Percentiles rank a stretch among this genome's conserved stretches.
These are phyloP conservation scores for Lordiphosa mommai DNA, from an alignment of 1,140 invertebrate species.

Conservation along the genomic window DNA sequence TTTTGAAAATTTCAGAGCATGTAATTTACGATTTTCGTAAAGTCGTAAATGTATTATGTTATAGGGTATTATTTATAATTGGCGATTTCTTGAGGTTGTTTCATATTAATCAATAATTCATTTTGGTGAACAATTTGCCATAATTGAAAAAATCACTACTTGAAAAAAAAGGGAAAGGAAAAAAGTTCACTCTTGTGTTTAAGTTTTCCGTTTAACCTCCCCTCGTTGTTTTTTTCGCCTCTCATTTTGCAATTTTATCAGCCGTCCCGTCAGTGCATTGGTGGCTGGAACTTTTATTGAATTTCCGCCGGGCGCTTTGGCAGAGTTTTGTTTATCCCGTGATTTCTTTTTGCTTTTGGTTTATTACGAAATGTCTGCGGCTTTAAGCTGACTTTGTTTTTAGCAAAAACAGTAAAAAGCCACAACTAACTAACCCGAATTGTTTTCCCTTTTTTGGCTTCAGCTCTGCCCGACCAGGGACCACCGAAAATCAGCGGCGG, in stretches of 20 bases:
- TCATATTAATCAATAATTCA: too few species aligned
- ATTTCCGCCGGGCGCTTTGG: constrained; percentile 61
- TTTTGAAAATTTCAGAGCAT: too few species aligned
- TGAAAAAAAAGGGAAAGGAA: too few species aligned
- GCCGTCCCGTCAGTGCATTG: constrained; percentile 58
- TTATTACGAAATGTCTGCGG: constrained; percentile 54
- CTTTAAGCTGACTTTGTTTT: constrained; percentile 26
- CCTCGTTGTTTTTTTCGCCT: constrained; percentile 3
- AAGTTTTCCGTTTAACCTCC: constrained; percentile 29
- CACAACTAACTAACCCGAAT: constrained; percentile 17
- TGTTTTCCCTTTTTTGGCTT: constrained; percentile 9
- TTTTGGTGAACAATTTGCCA: too few species aligned
- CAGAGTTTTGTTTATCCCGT: constrained; percentile 37
- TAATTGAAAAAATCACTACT: too few species aligned
- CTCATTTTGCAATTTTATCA: constrained; percentile 50
- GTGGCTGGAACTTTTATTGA: constrained; percentile 76
- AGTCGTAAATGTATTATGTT: too few species aligned
- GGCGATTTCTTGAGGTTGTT: too few species aligned
- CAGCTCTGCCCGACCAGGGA: constrained; percentile 85
- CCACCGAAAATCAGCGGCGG: constrained; percentile 84
- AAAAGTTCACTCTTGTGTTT: constrained; percentile 31
- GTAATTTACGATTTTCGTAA: too few species aligned
- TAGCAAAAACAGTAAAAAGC: not conserved
- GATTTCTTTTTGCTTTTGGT: constrained; percentile 37
- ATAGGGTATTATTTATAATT: too few species aligned